These are phyloP conservation scores for Dichetophora obliterata DNA, from an alignment of 2,888 invertebrate genomes.

Conservation along the genomic window DNA sequence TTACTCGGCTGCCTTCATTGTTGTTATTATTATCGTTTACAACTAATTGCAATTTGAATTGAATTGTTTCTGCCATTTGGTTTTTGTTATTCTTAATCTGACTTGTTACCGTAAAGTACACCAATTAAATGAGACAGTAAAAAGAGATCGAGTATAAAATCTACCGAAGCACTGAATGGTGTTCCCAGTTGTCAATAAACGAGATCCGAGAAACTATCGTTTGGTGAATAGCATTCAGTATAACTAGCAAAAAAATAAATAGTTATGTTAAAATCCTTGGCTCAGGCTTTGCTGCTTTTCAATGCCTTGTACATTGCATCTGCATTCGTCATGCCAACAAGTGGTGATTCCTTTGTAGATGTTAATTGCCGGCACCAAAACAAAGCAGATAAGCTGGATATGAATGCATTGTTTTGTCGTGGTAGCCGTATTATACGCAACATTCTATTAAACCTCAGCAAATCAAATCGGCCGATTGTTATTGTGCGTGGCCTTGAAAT, in stretches of 20 bases:
- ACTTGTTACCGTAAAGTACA: neutral
- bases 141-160: constrained; percentile 54
- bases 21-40: constrained; percentile 18
- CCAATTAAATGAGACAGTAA: neutral
- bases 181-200: constrained; percentile 57
- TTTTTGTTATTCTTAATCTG: neutral
- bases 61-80: constrained; percentile 40
- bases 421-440: constrained; percentile 71
- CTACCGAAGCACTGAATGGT: constrained; percentile 52
- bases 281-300: neutral
- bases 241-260: neutral
- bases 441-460: constrained; percentile 72
- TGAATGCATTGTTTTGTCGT: constrained; percentile 70
- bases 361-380: neutral
- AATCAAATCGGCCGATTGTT: constrained; percentile 59
- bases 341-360: neutral
- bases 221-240: neutral
- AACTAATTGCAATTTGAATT: neutral
- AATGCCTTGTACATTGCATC: neutral
- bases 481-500: constrained; percentile 67
- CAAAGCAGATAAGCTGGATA: constrained; percentile 55
- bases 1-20: constrained; percentile 50
- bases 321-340: neutral
- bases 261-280: neutral
- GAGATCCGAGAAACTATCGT: constrained; percentile 36